Percentiles rank a stretch among this genome's conserved stretches.
Conservation (phyloP, 2,797 vertebrate genomes). For the Phalloptychus januarius region DNA sequence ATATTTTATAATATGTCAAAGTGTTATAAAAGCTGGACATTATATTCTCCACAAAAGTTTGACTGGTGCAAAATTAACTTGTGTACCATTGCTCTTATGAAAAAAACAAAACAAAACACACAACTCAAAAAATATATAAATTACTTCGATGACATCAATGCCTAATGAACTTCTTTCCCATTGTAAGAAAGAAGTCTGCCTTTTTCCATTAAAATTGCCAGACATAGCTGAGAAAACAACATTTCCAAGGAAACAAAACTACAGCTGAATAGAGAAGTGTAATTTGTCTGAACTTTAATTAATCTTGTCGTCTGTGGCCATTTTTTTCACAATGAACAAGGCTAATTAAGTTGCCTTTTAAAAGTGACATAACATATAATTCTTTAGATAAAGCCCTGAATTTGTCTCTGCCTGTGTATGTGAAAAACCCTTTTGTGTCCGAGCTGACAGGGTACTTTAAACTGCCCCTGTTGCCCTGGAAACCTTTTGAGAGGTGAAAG, state of each 20-base stretch:
- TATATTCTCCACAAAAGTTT: background rate
- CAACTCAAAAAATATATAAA: constrained; percentile 34
- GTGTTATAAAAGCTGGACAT: background rate
- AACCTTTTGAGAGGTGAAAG: constrained; percentile 79
- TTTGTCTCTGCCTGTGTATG: constrained; percentile 71
- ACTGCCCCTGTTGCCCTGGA: constrained; percentile 75
- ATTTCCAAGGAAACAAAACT: constrained; percentile 45
- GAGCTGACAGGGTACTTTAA: constrained; percentile 65
- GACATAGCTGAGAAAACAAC: constrained; percentile 54
- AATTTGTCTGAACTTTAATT: constrained; percentile 70
- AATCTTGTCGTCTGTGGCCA: constrained; percentile 56
- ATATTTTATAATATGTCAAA: background rate
- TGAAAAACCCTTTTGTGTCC: constrained; percentile 69
- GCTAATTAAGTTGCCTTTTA: constrained; percentile 75
- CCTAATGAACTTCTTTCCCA: constrained; percentile 35
- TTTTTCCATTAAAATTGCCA: constrained; percentile 35
- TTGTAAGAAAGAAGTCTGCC: constrained; percentile 20
- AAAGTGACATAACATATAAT: constrained; percentile 73
- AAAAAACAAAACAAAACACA: constrained; percentile 8
- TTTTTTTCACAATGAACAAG: constrained; percentile 68
- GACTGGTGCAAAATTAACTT: background rate
- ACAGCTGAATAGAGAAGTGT: constrained; percentile 44
- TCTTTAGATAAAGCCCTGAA: constrained; percentile 71
- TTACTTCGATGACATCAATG: constrained; percentile 43
- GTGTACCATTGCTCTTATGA: background rate